Conservation (phyloP, 2,888 invertebrate species). For the Leptinotarsa haldemani region DNA sequence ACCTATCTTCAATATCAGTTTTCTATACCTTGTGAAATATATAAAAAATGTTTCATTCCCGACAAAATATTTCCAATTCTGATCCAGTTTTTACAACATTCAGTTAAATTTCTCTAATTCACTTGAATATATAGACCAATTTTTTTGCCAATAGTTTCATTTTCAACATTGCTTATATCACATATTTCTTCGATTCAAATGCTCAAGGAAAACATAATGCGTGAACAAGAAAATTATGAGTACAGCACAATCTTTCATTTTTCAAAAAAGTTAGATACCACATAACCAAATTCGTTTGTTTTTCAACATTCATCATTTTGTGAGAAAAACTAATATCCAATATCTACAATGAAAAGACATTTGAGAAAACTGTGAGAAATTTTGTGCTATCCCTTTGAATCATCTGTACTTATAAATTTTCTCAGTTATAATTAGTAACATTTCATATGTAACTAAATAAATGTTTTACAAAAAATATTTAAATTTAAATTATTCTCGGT, state of each 20-base stretch:
- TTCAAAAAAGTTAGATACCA: too few species aligned
- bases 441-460: too few species aligned
- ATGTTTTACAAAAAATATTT: too few species aligned
- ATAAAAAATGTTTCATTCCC: background rate
- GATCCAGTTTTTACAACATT: background rate
- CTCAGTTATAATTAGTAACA: too few species aligned
- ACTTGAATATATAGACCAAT: constrained; percentile 44
- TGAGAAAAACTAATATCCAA: too few species aligned
- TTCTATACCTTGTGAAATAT: background rate
- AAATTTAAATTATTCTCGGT: too few species aligned
- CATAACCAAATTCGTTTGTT: too few species aligned
- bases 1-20: background rate
- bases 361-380: too few species aligned
- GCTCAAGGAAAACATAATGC: constrained; percentile 36
- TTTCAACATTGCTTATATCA: constrained; percentile 55
- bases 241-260: background rate
- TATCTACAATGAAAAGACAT: too few species aligned
- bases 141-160: constrained; percentile 46
- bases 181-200: constrained; percentile 52
- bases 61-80: background rate
- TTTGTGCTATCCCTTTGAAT: too few species aligned
- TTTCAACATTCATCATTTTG: too few species aligned
- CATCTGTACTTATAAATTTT: too few species aligned
- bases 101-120: background rate
- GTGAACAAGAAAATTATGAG: background rate